These are phyloP conservation scores for Amblyopsis rosae DNA, from an alignment of 2,113 vertebrate genomes.

Conservation along the genomic window DNA sequence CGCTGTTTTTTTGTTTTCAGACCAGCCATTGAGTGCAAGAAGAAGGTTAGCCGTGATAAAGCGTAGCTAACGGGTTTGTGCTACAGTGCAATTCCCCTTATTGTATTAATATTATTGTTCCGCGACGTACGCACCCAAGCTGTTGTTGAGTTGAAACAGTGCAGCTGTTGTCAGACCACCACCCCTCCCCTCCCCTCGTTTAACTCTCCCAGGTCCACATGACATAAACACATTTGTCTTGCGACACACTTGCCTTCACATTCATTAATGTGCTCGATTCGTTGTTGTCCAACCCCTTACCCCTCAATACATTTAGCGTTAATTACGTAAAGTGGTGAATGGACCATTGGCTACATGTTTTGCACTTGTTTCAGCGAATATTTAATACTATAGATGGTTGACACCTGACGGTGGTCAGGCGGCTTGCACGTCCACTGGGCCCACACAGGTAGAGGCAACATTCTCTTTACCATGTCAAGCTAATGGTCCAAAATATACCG, in stretches of 20 bases:
- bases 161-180: slow-evolving; percentile 43
- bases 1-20: slow-evolving; percentile 11
- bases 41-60: slow-evolving; percentile 41
- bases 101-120: neutral
- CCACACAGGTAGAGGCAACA: no score
- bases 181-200: slow-evolving; percentile 6
- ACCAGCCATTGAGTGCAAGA: slow-evolving; percentile 36
- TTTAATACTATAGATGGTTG: no score
- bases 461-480: no score
- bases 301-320: neutral
- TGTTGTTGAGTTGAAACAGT: slow-evolving; percentile 51
- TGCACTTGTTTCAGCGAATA: no score
- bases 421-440: no score
- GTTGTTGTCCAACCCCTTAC: neutral
- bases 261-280: neutral
- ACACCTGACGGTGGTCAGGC: no score
- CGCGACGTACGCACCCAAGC: neutral
- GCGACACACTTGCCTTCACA: slow-evolving; percentile 39
- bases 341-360: no score
- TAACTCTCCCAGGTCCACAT: slow-evolving; percentile 53
- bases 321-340: neutral
- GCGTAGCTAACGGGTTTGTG: slow-evolving; percentile 34
- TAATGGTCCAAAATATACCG: no score
- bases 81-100: neutral
- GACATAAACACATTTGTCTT: slow-evolving; percentile 46